Conservation (phyloP, 2,888 invertebrate genomes). For the Drosophila eohydei region DNA sequence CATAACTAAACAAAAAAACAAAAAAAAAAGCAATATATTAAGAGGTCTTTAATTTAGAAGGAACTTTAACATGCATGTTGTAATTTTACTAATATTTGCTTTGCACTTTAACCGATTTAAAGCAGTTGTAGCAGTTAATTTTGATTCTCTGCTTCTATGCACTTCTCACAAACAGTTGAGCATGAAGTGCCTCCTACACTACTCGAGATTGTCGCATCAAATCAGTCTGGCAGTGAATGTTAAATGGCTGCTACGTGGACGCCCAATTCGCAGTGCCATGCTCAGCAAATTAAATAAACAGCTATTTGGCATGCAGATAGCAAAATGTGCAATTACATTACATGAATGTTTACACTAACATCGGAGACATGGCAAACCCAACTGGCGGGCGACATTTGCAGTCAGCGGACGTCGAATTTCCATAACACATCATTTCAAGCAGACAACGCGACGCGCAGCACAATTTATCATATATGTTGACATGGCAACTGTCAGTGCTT, state of each 20-base stretch:
- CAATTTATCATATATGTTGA: conserved; percentile 75
- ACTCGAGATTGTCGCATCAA: conserved; percentile 47
- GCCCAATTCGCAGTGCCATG: conserved; percentile 38
- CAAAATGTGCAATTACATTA: conserved; percentile 74
- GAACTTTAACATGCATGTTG: not conserved
- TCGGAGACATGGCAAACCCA: not conserved
- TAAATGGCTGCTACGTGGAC: conserved; percentile 36
- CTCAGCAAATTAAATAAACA: conserved; percentile 73
- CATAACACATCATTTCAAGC: conserved; percentile 63
- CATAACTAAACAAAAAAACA: too few species aligned
- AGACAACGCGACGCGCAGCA: conserved; percentile 52
- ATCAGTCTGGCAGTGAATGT: conserved; percentile 27
- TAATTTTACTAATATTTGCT: not conserved
- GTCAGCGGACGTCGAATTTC: conserved; percentile 54
- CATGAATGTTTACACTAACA: conserved; percentile 26
- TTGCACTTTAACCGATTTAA: not conserved
- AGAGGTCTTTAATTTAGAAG: not conserved
- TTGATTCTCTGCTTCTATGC: not conserved
- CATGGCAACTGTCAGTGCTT: conserved; percentile 50
- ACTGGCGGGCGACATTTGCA: conserved; percentile 32
- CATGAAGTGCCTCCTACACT: not conserved
- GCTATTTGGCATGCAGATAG: conserved; percentile 66
- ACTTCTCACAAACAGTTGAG: not conserved
- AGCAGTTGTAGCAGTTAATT: not conserved
- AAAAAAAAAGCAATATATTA: too few species aligned